Evolutionary conservation across 2,797 vertebrate species (phyloP).

Genomic region (Hyperoplus lanceolatus): DNA sequence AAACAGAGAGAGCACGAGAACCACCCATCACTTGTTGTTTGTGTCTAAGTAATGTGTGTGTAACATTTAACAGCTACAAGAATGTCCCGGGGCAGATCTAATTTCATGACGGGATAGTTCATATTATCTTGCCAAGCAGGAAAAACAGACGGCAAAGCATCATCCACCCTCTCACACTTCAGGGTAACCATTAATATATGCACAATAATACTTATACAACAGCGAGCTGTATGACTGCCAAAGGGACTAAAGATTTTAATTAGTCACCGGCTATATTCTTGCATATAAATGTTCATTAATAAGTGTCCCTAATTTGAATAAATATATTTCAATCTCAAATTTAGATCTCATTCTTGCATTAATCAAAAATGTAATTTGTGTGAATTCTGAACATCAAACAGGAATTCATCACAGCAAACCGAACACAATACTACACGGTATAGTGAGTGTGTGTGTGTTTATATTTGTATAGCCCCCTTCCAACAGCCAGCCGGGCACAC

Average conservation of each 20-base stretch:
- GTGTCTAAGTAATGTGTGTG: constrained; percentile 18
- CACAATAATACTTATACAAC: constrained; percentile 1
- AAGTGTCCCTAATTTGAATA: too few relatives aligned
- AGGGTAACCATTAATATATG: background rate
- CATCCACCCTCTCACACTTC: constrained; percentile 24
- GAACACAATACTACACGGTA: background rate
- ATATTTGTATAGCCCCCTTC: constrained; percentile 21
- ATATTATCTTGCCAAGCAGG: constrained; percentile 23
- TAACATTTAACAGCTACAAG: constrained; percentile 47
- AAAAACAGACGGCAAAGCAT: constrained; percentile 23
- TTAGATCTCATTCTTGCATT: background rate
- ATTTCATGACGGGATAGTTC: constrained; percentile 37
- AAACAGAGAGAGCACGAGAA: constrained; percentile 46
- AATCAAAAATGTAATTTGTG: constrained; percentile 10
- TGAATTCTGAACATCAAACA: constrained; percentile 4
- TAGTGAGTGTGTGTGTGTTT: constrained; percentile 22
- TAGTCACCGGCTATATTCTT: too few relatives aligned
- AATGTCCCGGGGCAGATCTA: constrained; percentile 38
- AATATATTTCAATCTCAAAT: background rate
- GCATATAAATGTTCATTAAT: too few relatives aligned
- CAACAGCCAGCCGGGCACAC: constrained; percentile 13
- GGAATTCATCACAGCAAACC: constrained; percentile 1
- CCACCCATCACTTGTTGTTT: constrained; percentile 18
- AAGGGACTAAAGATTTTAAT: too few relatives aligned
- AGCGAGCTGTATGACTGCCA: background rate